Percentiles rank a stretch among this genome's conserved stretches.
phyloP scores from a whole-genome alignment of 2,888 invertebrate genomes.

The Trachelus stipa region DNA sequence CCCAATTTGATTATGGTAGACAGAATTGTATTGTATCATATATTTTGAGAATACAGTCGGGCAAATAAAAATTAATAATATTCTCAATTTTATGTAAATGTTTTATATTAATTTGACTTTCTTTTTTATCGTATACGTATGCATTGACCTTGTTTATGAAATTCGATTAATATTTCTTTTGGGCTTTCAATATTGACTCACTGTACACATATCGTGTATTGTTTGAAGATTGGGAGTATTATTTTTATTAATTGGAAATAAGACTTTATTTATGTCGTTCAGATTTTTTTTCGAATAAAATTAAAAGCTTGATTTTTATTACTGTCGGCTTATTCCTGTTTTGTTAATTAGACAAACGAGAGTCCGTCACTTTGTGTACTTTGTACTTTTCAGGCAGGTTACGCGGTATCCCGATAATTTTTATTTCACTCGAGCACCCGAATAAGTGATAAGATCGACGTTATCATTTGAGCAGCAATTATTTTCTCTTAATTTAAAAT shows the following conservation, averaged over 20 bases:
- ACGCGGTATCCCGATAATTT: not conserved
- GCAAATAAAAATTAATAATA: not conserved
- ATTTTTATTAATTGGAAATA: not conserved
- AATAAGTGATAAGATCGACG: not conserved
- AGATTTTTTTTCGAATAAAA: not conserved
- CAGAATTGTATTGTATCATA: no score
- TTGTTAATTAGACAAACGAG: not conserved
- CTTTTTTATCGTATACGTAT: no score
- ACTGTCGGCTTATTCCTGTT: not conserved
- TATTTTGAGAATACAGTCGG: not conserved
- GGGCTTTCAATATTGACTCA: no score
- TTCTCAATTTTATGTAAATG: constrained; percentile 22
- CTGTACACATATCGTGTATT: no score
- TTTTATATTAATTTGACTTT: constrained; percentile 9
- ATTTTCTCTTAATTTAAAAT: not conserved
- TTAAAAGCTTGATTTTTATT: not conserved
- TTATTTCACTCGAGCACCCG: not conserved
- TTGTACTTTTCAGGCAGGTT: not conserved
- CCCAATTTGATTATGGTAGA: not conserved
- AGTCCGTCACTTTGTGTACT: not conserved
- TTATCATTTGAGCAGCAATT: not conserved
- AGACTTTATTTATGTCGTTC: not conserved
- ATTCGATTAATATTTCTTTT: no score
- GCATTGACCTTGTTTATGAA: no score
- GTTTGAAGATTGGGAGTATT: no score